Evolutionary conservation across 2,797 vertebrate species (phyloP).

Genomic region (Siniperca obscura): DNA sequence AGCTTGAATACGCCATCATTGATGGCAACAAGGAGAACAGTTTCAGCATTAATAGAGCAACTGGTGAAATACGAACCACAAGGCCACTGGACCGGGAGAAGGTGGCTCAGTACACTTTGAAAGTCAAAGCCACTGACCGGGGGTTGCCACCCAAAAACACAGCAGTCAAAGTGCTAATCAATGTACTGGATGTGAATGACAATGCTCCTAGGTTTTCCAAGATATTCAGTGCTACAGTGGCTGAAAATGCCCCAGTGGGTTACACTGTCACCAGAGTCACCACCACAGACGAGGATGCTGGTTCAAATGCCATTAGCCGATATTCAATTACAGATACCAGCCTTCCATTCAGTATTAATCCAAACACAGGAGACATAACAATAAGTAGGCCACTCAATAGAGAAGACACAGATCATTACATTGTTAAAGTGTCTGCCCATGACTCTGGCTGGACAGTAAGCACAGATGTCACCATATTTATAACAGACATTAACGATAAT

Average conservation of each 20-base stretch:
- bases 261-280: constrained; percentile 94
- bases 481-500: constrained; percentile 95
- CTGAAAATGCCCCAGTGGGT: constrained; percentile 94
- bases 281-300: constrained; percentile 95
- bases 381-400: constrained; percentile 93
- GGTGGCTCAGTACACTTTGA: constrained; percentile 87
- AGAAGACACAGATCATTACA: constrained; percentile 94
- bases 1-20: constrained; percentile 91
- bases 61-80: constrained; percentile 92
- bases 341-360: constrained; percentile 93
- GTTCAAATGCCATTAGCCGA: constrained; percentile 91
- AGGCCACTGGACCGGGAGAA: constrained; percentile 93
- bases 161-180: constrained; percentile 88
- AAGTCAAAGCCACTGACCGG: constrained; percentile 91
- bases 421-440: constrained; percentile 93
- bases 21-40: constrained; percentile 92
- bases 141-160: constrained; percentile 89
- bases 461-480: constrained; percentile 96
- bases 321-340: constrained; percentile 92
- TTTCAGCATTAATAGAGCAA: constrained; percentile 91
- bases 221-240: constrained; percentile 94
- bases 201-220: constrained; percentile 97
- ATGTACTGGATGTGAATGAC: constrained; percentile 95
- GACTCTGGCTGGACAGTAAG: constrained; percentile 99
- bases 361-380: constrained; percentile 93